Conservation (phyloP, 2,888 invertebrate species). For the Eucera pruinosa region DNA sequence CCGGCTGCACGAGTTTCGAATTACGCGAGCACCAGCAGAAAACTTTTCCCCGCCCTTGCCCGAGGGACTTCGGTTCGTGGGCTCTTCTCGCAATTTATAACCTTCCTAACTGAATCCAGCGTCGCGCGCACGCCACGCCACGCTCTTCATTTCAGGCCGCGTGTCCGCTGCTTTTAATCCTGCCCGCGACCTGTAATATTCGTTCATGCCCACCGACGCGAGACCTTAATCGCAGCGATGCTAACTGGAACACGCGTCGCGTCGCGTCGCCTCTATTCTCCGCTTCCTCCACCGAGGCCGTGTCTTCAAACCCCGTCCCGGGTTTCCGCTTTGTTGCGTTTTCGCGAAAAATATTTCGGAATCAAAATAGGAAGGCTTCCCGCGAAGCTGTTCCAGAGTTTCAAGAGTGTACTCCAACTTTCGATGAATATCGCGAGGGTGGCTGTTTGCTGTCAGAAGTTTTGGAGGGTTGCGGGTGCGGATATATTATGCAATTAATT, state of each 20-base stretch:
- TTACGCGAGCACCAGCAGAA: slow-evolving; percentile 79
- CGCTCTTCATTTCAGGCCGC: slow-evolving; percentile 63
- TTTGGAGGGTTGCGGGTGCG: not conserved
- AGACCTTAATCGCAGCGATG: slow-evolving; percentile 43
- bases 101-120: slow-evolving; percentile 80
- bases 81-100: slow-evolving; percentile 79
- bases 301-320: slow-evolving; percentile 6
- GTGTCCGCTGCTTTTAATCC: slow-evolving; percentile 59
- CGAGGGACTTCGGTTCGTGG: slow-evolving; percentile 76
- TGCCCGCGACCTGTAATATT: slow-evolving; percentile 38
- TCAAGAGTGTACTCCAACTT: slow-evolving; percentile 5
- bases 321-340: slow-evolving; percentile 17
- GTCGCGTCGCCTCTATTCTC: slow-evolving; percentile 17
- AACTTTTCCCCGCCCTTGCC: slow-evolving; percentile 77
- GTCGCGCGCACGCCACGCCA: slow-evolving; percentile 60
- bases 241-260: slow-evolving; percentile 41
- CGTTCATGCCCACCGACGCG: slow-evolving; percentile 32
- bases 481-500: slow-evolving; percentile 19
- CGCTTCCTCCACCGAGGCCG: not conserved
- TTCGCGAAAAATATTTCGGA: slow-evolving; percentile 13
- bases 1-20: slow-evolving; percentile 80
- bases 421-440: not conserved
- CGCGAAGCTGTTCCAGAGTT: not conserved
- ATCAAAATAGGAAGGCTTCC: not conserved
- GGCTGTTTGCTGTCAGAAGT: not conserved